A percentile compares a stretch with the other conserved stretches of the same genome.
Evolutionary conservation across 2,113 vertebrate species (phyloP).

Genomic region (Ahaetulla prasina): DNA sequence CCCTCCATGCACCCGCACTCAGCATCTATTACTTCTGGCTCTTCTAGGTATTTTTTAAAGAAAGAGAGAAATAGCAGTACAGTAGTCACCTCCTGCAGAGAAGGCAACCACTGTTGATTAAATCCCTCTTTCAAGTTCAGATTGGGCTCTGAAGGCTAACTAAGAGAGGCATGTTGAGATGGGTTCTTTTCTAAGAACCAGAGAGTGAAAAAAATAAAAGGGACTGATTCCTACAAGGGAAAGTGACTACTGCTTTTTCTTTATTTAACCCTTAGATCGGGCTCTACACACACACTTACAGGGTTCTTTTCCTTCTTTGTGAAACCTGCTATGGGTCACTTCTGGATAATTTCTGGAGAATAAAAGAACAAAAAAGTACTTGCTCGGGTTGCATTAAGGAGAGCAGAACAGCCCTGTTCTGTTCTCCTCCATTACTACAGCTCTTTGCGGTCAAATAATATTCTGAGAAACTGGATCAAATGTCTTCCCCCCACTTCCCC

Average conservation of each 20-base stretch:
- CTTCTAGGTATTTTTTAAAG: neutral
- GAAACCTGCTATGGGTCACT: neutral
- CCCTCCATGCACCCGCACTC: neutral
- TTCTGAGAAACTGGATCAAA: neutral
- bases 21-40: neutral
- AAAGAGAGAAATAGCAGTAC: neutral
- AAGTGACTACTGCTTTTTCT: neutral
- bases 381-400: neutral
- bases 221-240: neutral
- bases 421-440: neutral
- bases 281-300: neutral
- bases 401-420: neutral
- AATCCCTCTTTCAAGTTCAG: neutral
- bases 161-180: neutral
- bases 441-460: neutral
- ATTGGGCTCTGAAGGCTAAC: neutral
- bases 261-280: neutral
- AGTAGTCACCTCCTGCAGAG: neutral
- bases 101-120: neutral
- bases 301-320: neutral
- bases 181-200: neutral
- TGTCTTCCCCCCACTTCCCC: fast-evolving
- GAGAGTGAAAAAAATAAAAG: neutral
- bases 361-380: neutral
- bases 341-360: neutral